Evolutionary conservation across 2,888 invertebrate species (phyloP), one percentile per base, ranked within the genome.

Genomic region (Metellina segmentata): DNA sequence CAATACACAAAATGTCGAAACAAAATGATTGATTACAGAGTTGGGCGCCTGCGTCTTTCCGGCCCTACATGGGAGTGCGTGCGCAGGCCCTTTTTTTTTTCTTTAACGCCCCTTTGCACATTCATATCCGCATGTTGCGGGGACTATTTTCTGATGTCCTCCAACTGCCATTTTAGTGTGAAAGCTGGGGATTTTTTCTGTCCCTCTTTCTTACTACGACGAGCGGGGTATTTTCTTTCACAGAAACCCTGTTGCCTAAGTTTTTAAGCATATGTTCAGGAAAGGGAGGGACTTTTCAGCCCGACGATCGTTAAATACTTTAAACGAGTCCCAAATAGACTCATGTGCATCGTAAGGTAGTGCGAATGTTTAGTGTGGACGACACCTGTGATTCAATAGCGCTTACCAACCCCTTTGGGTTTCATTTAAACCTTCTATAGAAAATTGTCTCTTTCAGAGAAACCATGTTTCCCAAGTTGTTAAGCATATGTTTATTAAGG

Each of bases 1-100:
- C 89, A 92, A 92, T 92, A 89, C 92, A 92, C 89, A 92, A 92
- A 85, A 92, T 86, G 92, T 92, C 92, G 92, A 92, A 92, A 92
- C 92, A 92, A 92, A 92, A 92, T 92, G 92, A 92, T 92, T 89
- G 92, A 92, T 92, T 89, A 89, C 92, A 71, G 72, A 81, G 85
- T 53, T 85, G 92, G 92, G 92, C 92, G 92, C 92, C 92, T 87
- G 81, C 71, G 70, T 89, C 89, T 89, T 89, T 89, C 92, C 92
- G 89, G 87, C 91, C 82, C 52, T 72, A 34, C 85, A 75, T 92
- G 85, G 85, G 85, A 16, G 61, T 71, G 83, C 79, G 79, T 77
- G 85, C 89, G 52, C 81, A 75, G 81, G 34, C 19, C 89, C 86
- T 71, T 71, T 19, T 70, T 89, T 92, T 88, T 92, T 89, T 72